phyloP scores from a whole-genome alignment of 2,888 invertebrate species.

The Xanthostigma xanthostigma region DNA sequence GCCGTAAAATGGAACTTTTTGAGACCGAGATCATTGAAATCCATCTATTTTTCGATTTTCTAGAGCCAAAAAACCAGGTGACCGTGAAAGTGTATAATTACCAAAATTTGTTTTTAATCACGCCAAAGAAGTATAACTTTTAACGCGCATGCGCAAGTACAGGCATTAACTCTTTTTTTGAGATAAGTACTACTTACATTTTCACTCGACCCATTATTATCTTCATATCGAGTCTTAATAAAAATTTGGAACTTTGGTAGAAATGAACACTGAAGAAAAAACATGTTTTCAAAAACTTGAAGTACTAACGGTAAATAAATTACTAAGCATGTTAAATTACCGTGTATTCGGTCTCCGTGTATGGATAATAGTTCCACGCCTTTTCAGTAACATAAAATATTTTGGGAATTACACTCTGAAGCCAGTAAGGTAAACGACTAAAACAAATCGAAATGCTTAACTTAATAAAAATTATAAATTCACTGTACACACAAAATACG shows the following conservation, averaged over 20 bases:
- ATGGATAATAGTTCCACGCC: conserved; percentile 91
- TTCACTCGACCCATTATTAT: conserved; percentile 74
- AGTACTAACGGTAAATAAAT: too few relatives aligned
- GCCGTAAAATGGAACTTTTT: too few relatives aligned
- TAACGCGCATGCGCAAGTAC: too few relatives aligned
- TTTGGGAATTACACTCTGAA: conserved; percentile 73
- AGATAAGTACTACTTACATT: conserved; percentile 53
- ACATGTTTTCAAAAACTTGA: conserved; percentile 11
- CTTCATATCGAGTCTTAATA: conserved; percentile 79
- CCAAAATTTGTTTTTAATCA: conserved; percentile 2
- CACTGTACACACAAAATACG: too few relatives aligned
- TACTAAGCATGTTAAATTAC: conserved; percentile 34
- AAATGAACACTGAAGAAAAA: conserved; percentile 68
- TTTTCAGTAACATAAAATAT: conserved; percentile 89
- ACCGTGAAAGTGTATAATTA: too few relatives aligned
- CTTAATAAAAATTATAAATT: not conserved
- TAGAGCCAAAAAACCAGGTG: too few relatives aligned
- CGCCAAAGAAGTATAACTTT: not conserved
- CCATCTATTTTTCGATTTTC: too few relatives aligned
- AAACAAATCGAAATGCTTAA: conserved; percentile 21
- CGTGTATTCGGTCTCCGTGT: conserved; percentile 70
- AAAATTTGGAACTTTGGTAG: conserved; percentile 71
- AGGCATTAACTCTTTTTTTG: not conserved
- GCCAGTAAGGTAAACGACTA: conserved; percentile 81
- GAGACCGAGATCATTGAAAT: too few relatives aligned